Conservation (phyloP, 1,140 invertebrate genomes). For the Varroa destructor region DNA sequence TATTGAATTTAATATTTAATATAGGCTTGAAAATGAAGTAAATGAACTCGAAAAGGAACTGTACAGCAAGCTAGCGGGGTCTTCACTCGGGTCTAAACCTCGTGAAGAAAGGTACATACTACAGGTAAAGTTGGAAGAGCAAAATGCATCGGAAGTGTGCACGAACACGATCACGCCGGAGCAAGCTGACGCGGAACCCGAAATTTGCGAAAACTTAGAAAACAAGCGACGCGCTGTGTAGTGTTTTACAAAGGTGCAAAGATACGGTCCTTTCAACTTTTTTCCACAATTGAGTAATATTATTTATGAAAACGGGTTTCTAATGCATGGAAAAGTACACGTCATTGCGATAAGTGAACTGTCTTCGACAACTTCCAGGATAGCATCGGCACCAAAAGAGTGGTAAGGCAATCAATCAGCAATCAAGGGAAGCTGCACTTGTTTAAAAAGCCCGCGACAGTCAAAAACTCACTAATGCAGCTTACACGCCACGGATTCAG, state of each 20-base stretch:
- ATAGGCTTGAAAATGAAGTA: slow-evolving; percentile 8
- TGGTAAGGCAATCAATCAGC: too few species aligned
- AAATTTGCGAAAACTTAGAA: neutral
- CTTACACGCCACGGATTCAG: too few species aligned
- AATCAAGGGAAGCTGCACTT: too few species aligned
- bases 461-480: too few species aligned
- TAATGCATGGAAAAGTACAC: too few species aligned
- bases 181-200: neutral
- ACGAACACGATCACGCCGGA: neutral
- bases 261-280: too few species aligned
- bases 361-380: too few species aligned
- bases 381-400: too few species aligned
- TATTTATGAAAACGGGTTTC: too few species aligned
- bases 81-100: neutral
- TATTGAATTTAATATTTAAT: neutral
- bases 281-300: too few species aligned
- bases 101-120: neutral
- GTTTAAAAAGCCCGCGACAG: too few species aligned
- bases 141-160: neutral
- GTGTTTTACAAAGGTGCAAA: neutral
- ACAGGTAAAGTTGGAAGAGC: neutral
- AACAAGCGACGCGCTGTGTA: neutral
- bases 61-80: neutral
- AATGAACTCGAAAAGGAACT: neutral
- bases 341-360: too few species aligned